Evolutionary conservation across 2,113 vertebrate species (phyloP).

Genomic region (Barbus barbus): DNA sequence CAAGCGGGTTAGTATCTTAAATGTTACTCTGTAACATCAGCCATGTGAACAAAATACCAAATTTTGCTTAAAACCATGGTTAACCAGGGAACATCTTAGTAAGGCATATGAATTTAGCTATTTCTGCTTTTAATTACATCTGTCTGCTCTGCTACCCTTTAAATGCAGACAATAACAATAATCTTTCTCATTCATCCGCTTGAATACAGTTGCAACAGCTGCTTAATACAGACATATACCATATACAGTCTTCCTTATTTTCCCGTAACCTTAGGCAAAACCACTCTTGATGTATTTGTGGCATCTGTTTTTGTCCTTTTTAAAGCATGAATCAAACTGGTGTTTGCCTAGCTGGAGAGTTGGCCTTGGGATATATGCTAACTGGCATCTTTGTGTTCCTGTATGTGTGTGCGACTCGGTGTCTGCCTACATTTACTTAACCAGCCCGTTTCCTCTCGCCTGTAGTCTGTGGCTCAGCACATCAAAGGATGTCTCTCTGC

Average conservation of each 20-base stretch:
- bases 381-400: slow-evolving; percentile 44
- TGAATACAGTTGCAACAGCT: background rate
- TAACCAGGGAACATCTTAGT: slow-evolving; percentile 17
- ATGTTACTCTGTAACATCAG: background rate
- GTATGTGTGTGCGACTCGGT: slow-evolving; percentile 41
- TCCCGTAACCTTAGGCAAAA: background rate
- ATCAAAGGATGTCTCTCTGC: slow-evolving; percentile 68
- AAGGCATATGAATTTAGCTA: slow-evolving; percentile 22
- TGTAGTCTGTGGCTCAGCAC: slow-evolving; percentile 60
- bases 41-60: background rate
- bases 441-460: slow-evolving; percentile 51
- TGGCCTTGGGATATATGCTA: slow-evolving; percentile 24
- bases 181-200: background rate
- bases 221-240: background rate
- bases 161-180: background rate
- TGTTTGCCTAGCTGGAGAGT: slow-evolving; percentile 34
- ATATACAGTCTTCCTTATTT: background rate
- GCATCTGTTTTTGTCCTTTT: background rate
- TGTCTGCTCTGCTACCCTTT: background rate
- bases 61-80: background rate
- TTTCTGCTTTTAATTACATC: background rate
- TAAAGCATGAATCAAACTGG: background rate
- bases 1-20: background rate
- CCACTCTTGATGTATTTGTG: background rate
- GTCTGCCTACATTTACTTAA: slow-evolving; percentile 44